Percentiles rank a stretch among this genome's conserved stretches.
Evolutionary conservation across 2,888 invertebrate genomes (phyloP).

Genomic region (Dynastes tityus): DNA sequence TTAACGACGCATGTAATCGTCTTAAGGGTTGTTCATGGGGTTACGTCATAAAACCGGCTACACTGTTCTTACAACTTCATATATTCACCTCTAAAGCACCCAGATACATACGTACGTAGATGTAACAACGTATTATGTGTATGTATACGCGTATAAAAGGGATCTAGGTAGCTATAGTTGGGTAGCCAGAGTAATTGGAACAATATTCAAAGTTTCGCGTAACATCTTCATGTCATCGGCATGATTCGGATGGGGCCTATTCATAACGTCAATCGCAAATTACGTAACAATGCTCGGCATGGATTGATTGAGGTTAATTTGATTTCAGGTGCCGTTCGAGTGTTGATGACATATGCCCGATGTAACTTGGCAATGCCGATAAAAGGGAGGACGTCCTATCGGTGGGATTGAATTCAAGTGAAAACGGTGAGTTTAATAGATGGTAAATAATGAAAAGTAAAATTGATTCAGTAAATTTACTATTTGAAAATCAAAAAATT

Average conservation of each 20-base stretch:
- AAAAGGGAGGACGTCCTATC: too few species aligned
- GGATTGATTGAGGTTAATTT: slow-evolving; percentile 13
- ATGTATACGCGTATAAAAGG: too few species aligned
- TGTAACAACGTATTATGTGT: too few species aligned
- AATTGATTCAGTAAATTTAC: too few species aligned
- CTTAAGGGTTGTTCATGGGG: slow-evolving; percentile 13
- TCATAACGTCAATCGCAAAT: neutral
- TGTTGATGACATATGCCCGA: neutral
- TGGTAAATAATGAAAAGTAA: too few species aligned
- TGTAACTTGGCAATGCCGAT: too few species aligned
- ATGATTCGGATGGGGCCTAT: neutral
- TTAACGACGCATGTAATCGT: slow-evolving; percentile 21
- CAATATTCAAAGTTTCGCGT: neutral
- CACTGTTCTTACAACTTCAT: neutral
- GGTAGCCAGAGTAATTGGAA: too few species aligned
- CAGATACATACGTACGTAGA: neutral
- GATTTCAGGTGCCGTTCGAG: slow-evolving; percentile 14
- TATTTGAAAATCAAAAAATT: too few species aligned
- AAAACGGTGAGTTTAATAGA: too few species aligned
- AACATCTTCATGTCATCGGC: slow-evolving; percentile 4
- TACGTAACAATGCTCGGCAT: neutral
- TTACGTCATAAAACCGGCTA: neutral
- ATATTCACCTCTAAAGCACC: neutral
- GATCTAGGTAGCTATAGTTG: too few species aligned
- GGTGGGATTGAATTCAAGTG: too few species aligned